Base-by-base conservation (phyloP, 2,797 vertebrate genomes). In the Myoxocephalus aenaeus region DNA sequence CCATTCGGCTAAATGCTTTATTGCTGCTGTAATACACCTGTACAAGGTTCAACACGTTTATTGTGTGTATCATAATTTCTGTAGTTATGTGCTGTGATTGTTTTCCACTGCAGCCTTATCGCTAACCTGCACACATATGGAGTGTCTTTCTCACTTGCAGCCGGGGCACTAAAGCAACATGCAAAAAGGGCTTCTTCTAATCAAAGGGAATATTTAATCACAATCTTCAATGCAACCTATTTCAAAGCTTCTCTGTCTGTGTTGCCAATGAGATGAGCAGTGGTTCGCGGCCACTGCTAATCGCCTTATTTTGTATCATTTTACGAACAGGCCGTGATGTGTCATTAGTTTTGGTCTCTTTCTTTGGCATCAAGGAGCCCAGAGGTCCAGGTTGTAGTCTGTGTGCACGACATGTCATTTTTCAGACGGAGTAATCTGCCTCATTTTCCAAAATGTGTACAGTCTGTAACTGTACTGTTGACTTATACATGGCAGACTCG, bases 121-220 rank as follows among this genome's bases (percentile, higher is more conserved):
- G 22, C 29, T 38, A 58, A 71, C 7, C 68, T 38, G 69, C 57
- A 53, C 61, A 48, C 66, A 54, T 36, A 50, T 40, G 36, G 27
- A 61, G 29, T 63, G 53, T 51, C 59, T 86, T 42, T 66, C 38
- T 80, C 54, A 80, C 71, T 84, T 69, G 57, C 65, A 79, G 50
- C 54, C 61, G 50, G 29, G 32, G 48, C 34, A 65, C 27, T 63
- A 67, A 86, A 71, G 76, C 77, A 82, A 66, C 81, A 62, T 27
- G 61, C 65, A 82, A 46, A 77, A 63, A 62, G 36, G 32, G 70
- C 51, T 74, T 40, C 54, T 50, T 79, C 42, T 79, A 79, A 87
- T 92, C 83, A 91, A 90, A 92, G 82, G 68, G 88, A 91, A 90
- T 92, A 87, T 90, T 90, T 89, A 82, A 90, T 90, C 83, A 56